These are phyloP conservation scores for Corythornis vintsioides DNA, from an alignment of 2,113 vertebrate species.

Conservation along the genomic window DNA sequence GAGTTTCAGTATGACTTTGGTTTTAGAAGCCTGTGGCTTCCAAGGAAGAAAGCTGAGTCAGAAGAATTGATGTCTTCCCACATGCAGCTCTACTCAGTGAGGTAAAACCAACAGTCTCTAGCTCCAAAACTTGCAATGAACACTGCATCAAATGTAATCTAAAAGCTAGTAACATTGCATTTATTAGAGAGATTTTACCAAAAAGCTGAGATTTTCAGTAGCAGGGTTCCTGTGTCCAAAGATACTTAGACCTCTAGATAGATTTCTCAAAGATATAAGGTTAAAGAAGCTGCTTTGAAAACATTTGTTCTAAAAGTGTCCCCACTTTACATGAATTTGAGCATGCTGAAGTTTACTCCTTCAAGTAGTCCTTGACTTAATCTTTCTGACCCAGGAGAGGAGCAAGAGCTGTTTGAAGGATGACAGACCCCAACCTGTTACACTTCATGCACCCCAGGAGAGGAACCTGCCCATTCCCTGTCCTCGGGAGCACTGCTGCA, in stretches of 20 bases:
- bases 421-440: background rate
- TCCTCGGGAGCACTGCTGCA: background rate
- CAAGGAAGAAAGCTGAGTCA: constrained; percentile 31
- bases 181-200: background rate
- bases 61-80: background rate
- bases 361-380: background rate
- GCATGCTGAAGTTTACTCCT: background rate
- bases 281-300: background rate
- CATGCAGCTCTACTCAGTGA: background rate
- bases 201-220: background rate
- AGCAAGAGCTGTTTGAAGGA: background rate
- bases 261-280: background rate
- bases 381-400: background rate
- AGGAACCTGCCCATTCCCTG: background rate
- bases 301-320: background rate
- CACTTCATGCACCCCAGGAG: background rate
- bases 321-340: background rate
- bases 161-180: background rate
- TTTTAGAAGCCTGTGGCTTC: background rate
- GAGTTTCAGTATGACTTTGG: background rate
- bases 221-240: background rate
- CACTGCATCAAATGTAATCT: background rate
- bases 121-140: background rate
- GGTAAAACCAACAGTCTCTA: background rate
- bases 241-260: background rate